Evolutionary conservation across 2,888 invertebrate species (phyloP), one percentile per base, ranked within the genome.

Genomic region (Microctonus brassicae): DNA sequence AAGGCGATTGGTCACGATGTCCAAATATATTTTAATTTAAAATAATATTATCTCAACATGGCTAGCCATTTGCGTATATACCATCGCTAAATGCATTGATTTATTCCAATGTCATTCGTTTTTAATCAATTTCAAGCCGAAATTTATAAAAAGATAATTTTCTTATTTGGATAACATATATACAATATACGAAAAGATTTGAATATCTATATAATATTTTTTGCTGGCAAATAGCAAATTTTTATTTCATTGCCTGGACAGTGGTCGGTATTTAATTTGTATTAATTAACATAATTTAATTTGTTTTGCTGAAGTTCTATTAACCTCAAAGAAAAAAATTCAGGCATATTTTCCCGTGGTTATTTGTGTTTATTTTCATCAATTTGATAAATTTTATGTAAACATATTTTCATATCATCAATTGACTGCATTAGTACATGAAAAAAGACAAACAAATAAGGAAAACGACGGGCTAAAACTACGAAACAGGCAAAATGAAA

Each of bases 1-100:
- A 91, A 80, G 92, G 93, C 86, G 95, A 98, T 87, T 99, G 99
- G 98, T 88, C 91, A 70, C 89, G 88, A 81, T 98, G 98, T 90
- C 98, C 98, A 57, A 93, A 96, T 88, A 97, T 99, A 87, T 98
- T 93, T 90, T 94, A 87, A 82, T 80, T 77, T n/a, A 66, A 72
- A 62, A 61, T 4, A 72, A 69, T 67, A 67, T 42, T 63, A 57
- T 73, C 69, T 73, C 68, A 58, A 29, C n/a, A 17, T 47, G 17
- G 20, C 17, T 33, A 17, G 60, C 34, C 26, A 26, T 20, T 58
- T n/a, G 34, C 58, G 7, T 33, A 33, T 20, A 26, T 13, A 17
- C n/a, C 22, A 24, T 13, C 11, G 34, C 6, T 58, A 57, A n/a
- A 57, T 9, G 2, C 9, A 9, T 24, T 26, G 11, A 26, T 24